Evolutionary conservation across 35 echinoderm and acorn worm genomes (phyloP), one percentile per base, ranked within the genome.

Genomic region (Apostichopus japonicus): DNA sequence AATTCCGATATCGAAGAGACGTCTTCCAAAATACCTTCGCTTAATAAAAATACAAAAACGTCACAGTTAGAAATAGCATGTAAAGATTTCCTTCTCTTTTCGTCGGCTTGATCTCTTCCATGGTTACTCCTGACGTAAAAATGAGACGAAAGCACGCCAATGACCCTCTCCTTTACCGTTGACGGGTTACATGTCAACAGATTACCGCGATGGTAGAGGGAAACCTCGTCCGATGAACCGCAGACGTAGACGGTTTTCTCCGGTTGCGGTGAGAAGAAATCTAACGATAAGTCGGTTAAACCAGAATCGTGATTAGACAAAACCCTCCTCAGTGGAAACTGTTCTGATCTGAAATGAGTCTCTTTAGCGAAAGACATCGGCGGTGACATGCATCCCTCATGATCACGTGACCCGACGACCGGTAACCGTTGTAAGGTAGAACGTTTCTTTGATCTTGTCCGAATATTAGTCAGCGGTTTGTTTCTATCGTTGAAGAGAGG

Each of bases 221-320:
- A 24, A 6, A 52, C 72, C 6, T 91, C 90, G 8, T 51, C 33
- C 4, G 90, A 89, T 24, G 86, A 61, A 16, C 86, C 86, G 79
- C 90, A 91, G 58, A 91, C 71, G 76, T 91, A 91, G 78, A 79
- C 90, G 1, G 56, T 89, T 72, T 77, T 91, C 55, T 91, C 90
- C 17, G 77, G 71, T 59, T 56, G 14, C 19, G 90, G 90, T 6
- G 90, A 79, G 73, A 19, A 21, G 4, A 91, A 56, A 58, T 91
- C 90, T 15, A 91, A 79, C 44, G 90, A 91, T 59, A 91, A 10
- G 54, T 91, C 90, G 0, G 90, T 91, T 24, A 91, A 79, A 52
- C 90, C 90, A 6, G 90, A 91, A 67, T 91, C 90, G 16, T 79
- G 90, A 51, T 91, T 91, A 23, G 90, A 61, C n/a, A 91, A 54